Evolutionary conservation across 2,113 vertebrate species (phyloP), one percentile per base, ranked within the genome.

Genomic region (Vulpes vulpes): DNA sequence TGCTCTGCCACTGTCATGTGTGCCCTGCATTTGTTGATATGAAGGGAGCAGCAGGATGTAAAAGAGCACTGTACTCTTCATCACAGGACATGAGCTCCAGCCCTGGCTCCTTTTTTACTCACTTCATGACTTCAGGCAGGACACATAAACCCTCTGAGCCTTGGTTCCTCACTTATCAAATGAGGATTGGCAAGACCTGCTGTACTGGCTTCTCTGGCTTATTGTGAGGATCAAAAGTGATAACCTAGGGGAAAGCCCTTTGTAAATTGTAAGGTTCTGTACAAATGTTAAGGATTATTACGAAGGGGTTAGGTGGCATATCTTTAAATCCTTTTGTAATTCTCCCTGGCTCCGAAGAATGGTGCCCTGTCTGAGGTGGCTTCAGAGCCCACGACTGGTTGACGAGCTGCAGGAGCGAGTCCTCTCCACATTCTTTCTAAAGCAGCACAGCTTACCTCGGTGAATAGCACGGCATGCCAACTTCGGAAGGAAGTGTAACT

Each of bases 281-380:
- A 83, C 71, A 95, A 91, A 97, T 87, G 67, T 96, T 93, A 96
- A 96, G 38, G n/a, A 80, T 94, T 94, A 92, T 95, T 96, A 92
- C 4, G 6, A 51, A 95, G 69, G 82, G 51, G 57, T 87, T 94
- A 83, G 89, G 38, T 93, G 57, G 57, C 84, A 76, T 92, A 53
- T 74, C 73, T 96, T 97, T 78, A 90, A 98, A 97, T 95, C 86
- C 83, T 14, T 96, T 76, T 76, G 51, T 87, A 96, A 76, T 92
- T 96, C 82, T 96, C 30, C 65, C 53, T 62, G 62, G 32, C 78
- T 89, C 20, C 1, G 17, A 85, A 93, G 79, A 35, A 35, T 2
- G 69, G 82, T 69, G n/a, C 59, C n/a, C 15, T 79, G 8, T 12
- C 32, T 1, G 1, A 19, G 60, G 87, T 86, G 30, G 67, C 38